A percentile compares a stretch with the other conserved stretches of the same genome.
Evolutionary conservation across 2,113 vertebrate species (phyloP).

Genomic region (Rhinopomastus cyanomelas): DNA sequence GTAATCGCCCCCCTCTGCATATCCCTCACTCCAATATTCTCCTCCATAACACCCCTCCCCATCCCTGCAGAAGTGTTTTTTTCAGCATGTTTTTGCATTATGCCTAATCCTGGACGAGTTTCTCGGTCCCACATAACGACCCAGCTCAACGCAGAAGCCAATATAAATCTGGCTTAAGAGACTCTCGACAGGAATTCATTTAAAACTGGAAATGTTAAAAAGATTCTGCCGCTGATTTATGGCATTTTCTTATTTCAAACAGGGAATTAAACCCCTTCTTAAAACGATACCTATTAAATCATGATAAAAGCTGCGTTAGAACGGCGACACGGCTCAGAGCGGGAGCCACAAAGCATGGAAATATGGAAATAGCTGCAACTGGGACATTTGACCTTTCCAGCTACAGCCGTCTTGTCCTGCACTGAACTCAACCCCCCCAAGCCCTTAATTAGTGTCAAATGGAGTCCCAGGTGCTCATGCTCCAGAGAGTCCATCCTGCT

Average conservation of each 20-base stretch:
- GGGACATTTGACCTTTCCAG: fast-evolving
- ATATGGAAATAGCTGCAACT: not conserved
- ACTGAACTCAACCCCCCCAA: not conserved
- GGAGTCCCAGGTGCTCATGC: not conserved
- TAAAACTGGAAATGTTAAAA: constrained; percentile 83
- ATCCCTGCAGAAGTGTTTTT: constrained; percentile 78
- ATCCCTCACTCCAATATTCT: constrained; percentile 67
- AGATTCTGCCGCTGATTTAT: constrained; percentile 79
- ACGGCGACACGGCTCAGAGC: not conserved
- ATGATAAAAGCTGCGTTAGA: not conserved
- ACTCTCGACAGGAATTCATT: constrained; percentile 85
- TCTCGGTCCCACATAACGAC: constrained; percentile 77
- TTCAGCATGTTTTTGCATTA: constrained; percentile 83
- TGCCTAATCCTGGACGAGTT: constrained; percentile 79
- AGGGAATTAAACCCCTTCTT: constrained; percentile 48
- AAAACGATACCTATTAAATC: constrained; percentile 39
- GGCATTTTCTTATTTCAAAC: constrained; percentile 64
- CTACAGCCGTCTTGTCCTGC: not conserved
- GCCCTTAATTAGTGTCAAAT: not conserved
- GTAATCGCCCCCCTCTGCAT: constrained; percentile 73
- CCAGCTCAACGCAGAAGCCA: constrained; percentile 82
- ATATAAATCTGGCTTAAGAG: constrained; percentile 87
- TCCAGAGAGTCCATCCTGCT: not conserved
- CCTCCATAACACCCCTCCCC: constrained; percentile 70
- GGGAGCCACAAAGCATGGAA: not conserved